These are phyloP conservation scores for Heterocephalus glaber DNA, from an alignment of 2,113 vertebrate species.

Conservation along the genomic window DNA sequence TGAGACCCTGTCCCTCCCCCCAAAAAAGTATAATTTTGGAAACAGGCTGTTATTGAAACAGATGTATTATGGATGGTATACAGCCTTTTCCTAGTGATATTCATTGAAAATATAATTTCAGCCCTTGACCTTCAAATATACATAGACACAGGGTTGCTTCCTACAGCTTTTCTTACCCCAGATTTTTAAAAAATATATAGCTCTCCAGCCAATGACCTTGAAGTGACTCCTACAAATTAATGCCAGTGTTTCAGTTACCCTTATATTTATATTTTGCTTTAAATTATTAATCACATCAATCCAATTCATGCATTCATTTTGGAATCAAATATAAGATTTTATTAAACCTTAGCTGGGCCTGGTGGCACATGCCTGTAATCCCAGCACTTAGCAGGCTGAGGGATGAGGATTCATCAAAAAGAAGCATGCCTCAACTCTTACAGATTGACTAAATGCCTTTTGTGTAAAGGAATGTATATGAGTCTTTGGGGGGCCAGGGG, in stretches of 20 bases:
- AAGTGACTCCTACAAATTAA: background rate
- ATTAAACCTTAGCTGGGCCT: background rate
- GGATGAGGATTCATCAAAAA: background rate
- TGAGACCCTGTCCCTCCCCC: background rate
- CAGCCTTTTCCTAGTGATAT: slow-evolving; percentile 76
- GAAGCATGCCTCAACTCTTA: background rate
- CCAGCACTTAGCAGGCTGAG: too few relatives aligned
- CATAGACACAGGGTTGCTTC: background rate
- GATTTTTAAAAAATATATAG: background rate
- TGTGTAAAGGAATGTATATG: too few relatives aligned
- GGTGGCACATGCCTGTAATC: too few relatives aligned
- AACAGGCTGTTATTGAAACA: slow-evolving; percentile 69
- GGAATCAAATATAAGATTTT: background rate
- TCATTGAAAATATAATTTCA: slow-evolving; percentile 23
- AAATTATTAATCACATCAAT: slow-evolving; percentile 47
- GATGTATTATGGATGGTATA: slow-evolving; percentile 79
- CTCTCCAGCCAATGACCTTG: background rate
- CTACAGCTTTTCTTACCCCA: slow-evolving; percentile 16
- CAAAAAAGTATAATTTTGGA: background rate
- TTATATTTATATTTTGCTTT: slow-evolving; percentile 51
- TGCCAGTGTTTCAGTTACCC: slow-evolving; percentile 21
- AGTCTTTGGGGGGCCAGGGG: too few relatives aligned
- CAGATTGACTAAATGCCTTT: too few relatives aligned
- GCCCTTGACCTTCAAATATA: slow-evolving; percentile 8
- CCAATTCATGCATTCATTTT: background rate